Base-by-base conservation (phyloP, 92 coral and sea anemone genomes). In the Epizoanthus stellaris region DNA sequence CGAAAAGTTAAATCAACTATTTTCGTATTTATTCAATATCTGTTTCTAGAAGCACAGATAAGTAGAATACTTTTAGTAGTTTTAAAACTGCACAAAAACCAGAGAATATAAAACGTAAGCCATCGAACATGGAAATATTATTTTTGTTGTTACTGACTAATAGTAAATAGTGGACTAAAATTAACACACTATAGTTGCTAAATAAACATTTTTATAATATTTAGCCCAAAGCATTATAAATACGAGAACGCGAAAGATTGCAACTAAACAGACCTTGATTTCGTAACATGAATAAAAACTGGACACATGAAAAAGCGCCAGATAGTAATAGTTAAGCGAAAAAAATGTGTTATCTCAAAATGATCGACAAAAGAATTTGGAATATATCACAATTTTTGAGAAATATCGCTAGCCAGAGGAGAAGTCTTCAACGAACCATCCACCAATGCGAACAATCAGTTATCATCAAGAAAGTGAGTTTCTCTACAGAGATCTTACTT, bases 181-280 rank as follows among this genome's bases (percentile, higher is more conserved):
- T 64, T 45, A 42, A 42, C 45, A 34, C 83, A 42, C 36, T 67
- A 47, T 62, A 63, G 61, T 61, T 12, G 73, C 72, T 63, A 79
- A 79, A 79, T 64, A 79, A 79, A 79, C 83, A 79, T 63, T 43
- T 79, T 43, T 21, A 79, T 40, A 63, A 79, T 38, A 42, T 40
- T 61, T 42, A 77, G 72, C 58, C 58, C 25, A 43, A 20, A 79
- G 21, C 45, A 52, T 5, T 7, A 52, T 11, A 52, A 52, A 52
- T 1, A 52, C 12, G 12, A 52, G 14, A 52, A 52, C 56, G 10
- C 56, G 56, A 52, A 52, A 52, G 56, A 52, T 10, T 52, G 15
- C 42, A 17, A 63, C 60, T 16, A 5, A 6, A 20, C 17, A 20
- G 60, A n/a, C 47, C 30, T 64, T 36, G 39, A 68, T 21, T 63